These are phyloP conservation scores for Chaetogeoica ovagalla DNA, from an alignment of 2,888 invertebrate genomes.

Conservation along the genomic window DNA sequence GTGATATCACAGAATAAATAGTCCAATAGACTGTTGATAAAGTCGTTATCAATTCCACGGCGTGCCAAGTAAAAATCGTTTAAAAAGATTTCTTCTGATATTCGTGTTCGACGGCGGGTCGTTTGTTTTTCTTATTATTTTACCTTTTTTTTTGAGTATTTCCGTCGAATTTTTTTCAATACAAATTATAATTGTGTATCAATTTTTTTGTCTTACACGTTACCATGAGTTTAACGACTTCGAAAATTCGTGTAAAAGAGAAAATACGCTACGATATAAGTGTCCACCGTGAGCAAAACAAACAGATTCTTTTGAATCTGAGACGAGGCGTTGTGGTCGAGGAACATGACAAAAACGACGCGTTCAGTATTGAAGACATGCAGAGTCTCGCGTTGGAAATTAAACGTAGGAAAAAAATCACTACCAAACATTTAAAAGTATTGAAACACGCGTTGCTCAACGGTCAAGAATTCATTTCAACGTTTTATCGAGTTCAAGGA, in stretches of 20 bases:
- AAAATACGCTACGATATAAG: slow-evolving; percentile 43
- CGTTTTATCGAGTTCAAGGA: slow-evolving; percentile 16
- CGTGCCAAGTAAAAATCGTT: too few relatives aligned
- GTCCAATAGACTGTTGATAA: too few relatives aligned
- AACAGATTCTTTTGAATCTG: slow-evolving; percentile 32
- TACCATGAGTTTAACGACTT: background rate
- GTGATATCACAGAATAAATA: too few relatives aligned
- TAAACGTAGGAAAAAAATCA: slow-evolving; percentile 8
- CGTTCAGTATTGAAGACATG: slow-evolving; percentile 26
- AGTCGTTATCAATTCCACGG: too few relatives aligned
- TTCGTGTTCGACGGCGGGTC: too few relatives aligned
- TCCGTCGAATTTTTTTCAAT: too few relatives aligned
- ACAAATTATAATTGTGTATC: too few relatives aligned
- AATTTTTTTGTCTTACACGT: background rate
- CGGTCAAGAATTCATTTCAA: slow-evolving; percentile 11
- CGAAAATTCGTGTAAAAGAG: slow-evolving; percentile 33
- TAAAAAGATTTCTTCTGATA: too few relatives aligned
- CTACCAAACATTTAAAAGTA: slow-evolving; percentile 21
- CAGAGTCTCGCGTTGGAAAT: slow-evolving; percentile 23
- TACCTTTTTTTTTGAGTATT: too few relatives aligned
- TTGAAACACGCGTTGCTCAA: slow-evolving; percentile 33
- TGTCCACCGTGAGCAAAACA: slow-evolving; percentile 33
- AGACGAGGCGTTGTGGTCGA: slow-evolving; percentile 24
- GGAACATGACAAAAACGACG: background rate
- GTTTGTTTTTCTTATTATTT: too few relatives aligned